Evolutionary conservation across 2,888 invertebrate genomes (phyloP).

Genomic region (Cosmorhoe ocellata): DNA sequence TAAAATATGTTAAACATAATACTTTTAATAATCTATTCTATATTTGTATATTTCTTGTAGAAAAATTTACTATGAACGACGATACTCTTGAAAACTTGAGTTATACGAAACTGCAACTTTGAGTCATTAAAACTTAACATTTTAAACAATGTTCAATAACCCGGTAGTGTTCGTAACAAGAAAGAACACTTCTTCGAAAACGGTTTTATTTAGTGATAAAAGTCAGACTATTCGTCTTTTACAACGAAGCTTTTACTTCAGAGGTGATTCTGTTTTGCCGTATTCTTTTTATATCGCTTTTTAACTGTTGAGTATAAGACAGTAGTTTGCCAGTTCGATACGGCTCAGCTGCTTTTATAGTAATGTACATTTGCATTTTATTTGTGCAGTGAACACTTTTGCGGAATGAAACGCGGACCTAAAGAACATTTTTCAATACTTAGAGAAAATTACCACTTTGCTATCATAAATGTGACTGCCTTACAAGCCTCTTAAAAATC

Average conservation of each 20-base stretch:
- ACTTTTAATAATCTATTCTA: no score
- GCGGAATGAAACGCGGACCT: not conserved
- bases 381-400: not conserved
- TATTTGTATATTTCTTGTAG: not conserved
- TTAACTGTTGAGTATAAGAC: slow-evolving; percentile 6
- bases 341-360: not conserved
- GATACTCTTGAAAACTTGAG: slow-evolving; percentile 1
- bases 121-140: slow-evolving; percentile 17
- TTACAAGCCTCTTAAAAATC: no score
- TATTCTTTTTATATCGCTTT: slow-evolving; percentile 18
- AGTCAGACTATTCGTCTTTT: slow-evolving; percentile 25
- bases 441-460: no score
- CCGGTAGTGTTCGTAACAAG: slow-evolving; percentile 15
- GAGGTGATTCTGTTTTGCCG: slow-evolving; percentile 16
- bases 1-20: no score
- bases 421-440: no score
- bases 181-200: slow-evolving; percentile 21
- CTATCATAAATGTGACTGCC: no score
- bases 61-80: not conserved
- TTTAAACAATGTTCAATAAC: slow-evolving; percentile 17
- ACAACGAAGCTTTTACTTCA: slow-evolving; percentile 22
- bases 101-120: slow-evolving; percentile 3
- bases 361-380: slow-evolving; percentile 4
- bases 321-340: not conserved
- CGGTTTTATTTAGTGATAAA: slow-evolving; percentile 31